Conservation (phyloP, 2,888 invertebrate genomes). For the Bursaphelenchus okinawaensis region DNA sequence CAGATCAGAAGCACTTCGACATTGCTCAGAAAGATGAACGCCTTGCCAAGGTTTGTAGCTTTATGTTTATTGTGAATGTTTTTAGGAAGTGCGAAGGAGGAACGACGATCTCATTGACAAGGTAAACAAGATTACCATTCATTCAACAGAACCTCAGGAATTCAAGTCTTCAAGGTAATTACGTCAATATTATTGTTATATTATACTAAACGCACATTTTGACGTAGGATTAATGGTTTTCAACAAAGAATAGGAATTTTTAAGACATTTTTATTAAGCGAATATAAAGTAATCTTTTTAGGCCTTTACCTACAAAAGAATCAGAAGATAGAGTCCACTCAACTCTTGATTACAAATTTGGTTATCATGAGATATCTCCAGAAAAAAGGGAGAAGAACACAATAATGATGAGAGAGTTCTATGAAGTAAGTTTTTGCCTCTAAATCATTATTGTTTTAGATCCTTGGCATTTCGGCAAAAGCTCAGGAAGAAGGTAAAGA, state of each 20-base stretch:
- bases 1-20: slow-evolving; percentile 35
- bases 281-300: too few species aligned
- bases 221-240: too few species aligned
- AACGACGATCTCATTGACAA: slow-evolving; percentile 41
- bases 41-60: slow-evolving; percentile 26
- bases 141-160: slow-evolving; percentile 43
- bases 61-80: slow-evolving; percentile 1
- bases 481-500: neutral
- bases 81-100: slow-evolving; percentile 39
- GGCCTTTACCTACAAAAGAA: slow-evolving; percentile 23
- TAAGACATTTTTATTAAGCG: too few species aligned
- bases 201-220: too few species aligned
- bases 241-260: too few species aligned
- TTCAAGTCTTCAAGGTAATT: slow-evolving; percentile 27
- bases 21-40: slow-evolving; percentile 30
- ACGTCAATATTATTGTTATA: neutral
- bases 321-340: neutral
- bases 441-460: neutral
- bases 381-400: slow-evolving; percentile 45
- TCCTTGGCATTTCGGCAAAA: neutral
- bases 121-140: slow-evolving; percentile 45
- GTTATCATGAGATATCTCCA: slow-evolving; percentile 46
- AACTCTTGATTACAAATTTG: slow-evolving; percentile 1
- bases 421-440: slow-evolving; percentile 44
- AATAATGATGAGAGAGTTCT: slow-evolving; percentile 46